Evolutionary conservation across 2,888 invertebrate genomes (phyloP).

Genomic region (Sphecodes monilicornis): DNA sequence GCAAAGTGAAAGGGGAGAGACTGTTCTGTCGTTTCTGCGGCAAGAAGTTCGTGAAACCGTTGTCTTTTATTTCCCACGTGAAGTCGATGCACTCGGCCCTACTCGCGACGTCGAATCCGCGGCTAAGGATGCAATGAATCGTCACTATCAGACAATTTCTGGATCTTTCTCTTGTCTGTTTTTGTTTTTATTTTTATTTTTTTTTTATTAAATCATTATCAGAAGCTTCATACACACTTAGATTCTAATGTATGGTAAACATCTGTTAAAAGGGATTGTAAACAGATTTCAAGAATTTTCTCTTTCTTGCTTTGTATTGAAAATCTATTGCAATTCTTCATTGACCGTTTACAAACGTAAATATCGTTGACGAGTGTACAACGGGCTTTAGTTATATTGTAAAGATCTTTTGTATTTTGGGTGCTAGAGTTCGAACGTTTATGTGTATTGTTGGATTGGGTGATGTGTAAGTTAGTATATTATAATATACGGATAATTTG

Average conservation of each 20-base stretch:
- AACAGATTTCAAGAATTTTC: neutral
- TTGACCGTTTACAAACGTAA: neutral
- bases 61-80: slow-evolving; percentile 58
- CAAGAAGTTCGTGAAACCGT: slow-evolving; percentile 55
- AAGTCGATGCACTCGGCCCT: slow-evolving; percentile 50
- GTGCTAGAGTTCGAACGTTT: neutral
- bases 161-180: neutral
- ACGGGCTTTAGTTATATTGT: neutral
- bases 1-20: slow-evolving; percentile 67
- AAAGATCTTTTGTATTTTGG: neutral
- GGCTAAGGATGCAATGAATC: neutral
- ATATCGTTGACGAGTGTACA: neutral
- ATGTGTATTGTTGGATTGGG: no score
- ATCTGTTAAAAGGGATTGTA: neutral
- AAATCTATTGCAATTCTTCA: neutral
- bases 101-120: slow-evolving; percentile 14
- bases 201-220: neutral
- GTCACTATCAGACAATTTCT: neutral
- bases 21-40: slow-evolving; percentile 58
- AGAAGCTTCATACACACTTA: neutral
- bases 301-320: neutral
- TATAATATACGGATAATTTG: neutral
- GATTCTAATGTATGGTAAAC: neutral
- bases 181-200: neutral
- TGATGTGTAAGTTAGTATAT: neutral